phyloP scores from a whole-genome alignment of 2,888 invertebrate species.

The Calameuta filiformis region DNA sequence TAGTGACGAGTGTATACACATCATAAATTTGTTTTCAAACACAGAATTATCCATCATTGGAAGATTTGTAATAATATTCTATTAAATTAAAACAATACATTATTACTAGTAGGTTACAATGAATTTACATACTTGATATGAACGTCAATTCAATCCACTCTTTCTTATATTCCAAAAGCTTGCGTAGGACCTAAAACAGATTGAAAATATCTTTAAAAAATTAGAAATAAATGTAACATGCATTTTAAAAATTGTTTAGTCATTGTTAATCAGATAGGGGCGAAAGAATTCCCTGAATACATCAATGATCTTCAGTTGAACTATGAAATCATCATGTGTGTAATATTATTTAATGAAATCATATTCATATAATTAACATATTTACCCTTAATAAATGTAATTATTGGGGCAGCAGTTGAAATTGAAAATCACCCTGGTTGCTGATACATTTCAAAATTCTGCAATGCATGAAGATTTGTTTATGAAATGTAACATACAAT shows the following conservation, averaged over 20 bases:
- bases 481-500: background rate
- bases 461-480: background rate
- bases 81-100: background rate
- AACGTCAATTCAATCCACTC: background rate
- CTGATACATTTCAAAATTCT: background rate
- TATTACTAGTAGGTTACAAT: background rate
- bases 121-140: background rate
- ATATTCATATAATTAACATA: background rate
- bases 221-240: background rate
- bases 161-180: no score
- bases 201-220: background rate
- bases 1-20: constrained; percentile 57
- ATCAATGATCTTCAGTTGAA: constrained; percentile 56
- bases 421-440: background rate
- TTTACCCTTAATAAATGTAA: background rate
- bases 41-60: constrained; percentile 42
- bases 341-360: constrained; percentile 4
- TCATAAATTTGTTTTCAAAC: constrained; percentile 46
- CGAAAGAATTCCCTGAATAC: constrained; percentile 53
- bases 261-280: constrained; percentile 68
- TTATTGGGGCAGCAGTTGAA: background rate
- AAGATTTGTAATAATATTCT: constrained; percentile 3
- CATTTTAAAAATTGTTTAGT: background rate
- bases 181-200: background rate
- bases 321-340: constrained; percentile 54